phyloP scores from a whole-genome alignment of 1,140 invertebrate genomes.

The Lepidurus packardi region DNA sequence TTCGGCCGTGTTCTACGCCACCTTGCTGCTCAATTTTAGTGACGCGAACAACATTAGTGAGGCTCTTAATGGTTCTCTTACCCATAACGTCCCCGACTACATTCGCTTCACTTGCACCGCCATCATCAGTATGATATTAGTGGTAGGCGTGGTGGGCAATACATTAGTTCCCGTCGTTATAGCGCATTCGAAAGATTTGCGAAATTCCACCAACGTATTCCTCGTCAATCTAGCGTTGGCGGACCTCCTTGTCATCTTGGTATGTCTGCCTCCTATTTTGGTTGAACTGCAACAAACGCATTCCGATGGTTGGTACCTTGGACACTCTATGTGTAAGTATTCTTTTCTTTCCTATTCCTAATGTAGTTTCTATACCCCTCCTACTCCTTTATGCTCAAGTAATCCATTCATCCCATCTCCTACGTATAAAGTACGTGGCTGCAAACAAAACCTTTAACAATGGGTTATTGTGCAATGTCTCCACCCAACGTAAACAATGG shows the following conservation, averaged over 20 bases:
- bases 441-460: neutral
- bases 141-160: slow-evolving; percentile 34
- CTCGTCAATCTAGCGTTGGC: slow-evolving; percentile 57
- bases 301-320: slow-evolving; percentile 83
- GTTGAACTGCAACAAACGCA: slow-evolving; percentile 48
- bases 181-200: slow-evolving; percentile 41
- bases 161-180: slow-evolving; percentile 34
- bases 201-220: slow-evolving; percentile 55
- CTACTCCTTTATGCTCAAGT: slow-evolving; percentile 2
- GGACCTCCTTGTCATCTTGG: slow-evolving; percentile 54
- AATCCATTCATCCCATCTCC: neutral
- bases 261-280: slow-evolving; percentile 49
- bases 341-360: slow-evolving; percentile 22
- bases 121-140: slow-evolving; percentile 30
- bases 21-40: neutral
- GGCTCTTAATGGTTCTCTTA: neutral
- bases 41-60: neutral
- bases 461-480: neutral
- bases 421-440: neutral
- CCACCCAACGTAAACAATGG: neutral
- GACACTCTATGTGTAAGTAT: slow-evolving; percentile 84
- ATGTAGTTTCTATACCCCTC: neutral
- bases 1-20: neutral
- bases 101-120: neutral
- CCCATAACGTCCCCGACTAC: slow-evolving; percentile 6